A percentile compares a stretch with the other conserved stretches of the same genome.
phyloP scores from a whole-genome alignment of 2,888 invertebrate species.

The Brassicogethes aeneus region DNA sequence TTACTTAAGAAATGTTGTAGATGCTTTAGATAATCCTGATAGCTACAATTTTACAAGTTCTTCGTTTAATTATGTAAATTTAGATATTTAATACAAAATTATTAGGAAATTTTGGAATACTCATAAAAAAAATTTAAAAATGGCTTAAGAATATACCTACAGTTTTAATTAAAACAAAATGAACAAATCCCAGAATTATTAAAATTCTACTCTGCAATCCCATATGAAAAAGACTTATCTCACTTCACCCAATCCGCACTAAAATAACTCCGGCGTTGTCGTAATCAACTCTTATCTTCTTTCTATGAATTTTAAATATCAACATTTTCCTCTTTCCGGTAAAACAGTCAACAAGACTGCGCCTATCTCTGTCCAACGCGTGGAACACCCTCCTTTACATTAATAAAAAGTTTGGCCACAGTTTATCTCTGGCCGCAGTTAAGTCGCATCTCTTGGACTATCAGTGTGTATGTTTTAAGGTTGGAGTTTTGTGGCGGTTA shows the following conservation, averaged over 20 bases:
- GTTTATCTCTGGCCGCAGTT: background rate
- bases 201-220: conserved; percentile 27
- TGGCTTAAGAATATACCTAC: too few relatives aligned
- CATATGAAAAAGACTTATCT: conserved; percentile 30
- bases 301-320: conserved; percentile 12
- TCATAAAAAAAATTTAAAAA: background rate
- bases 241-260: conserved; percentile 24
- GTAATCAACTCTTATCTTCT: conserved; percentile 34
- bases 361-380: conserved; percentile 17
- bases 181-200: conserved; percentile 19
- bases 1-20: too few relatives aligned
- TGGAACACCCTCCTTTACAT: conserved; percentile 2
- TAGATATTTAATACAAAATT: too few relatives aligned
- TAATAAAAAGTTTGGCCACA: background rate
- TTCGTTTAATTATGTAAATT: too few relatives aligned
- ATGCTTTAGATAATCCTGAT: too few relatives aligned
- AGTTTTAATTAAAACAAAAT: background rate
- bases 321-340: conserved; percentile 35
- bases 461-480: background rate
- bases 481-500: background rate
- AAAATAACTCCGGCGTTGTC: conserved; percentile 30
- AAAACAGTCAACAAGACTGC: conserved; percentile 28
- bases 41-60: too few relatives aligned
- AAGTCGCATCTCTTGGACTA: background rate
- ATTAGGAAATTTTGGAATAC: background rate